A percentile compares a stretch with the other conserved stretches of the same genome.
Evolutionary conservation across 2,888 invertebrate species (phyloP).

Genomic region (Cryptophagus acutangulus): DNA sequence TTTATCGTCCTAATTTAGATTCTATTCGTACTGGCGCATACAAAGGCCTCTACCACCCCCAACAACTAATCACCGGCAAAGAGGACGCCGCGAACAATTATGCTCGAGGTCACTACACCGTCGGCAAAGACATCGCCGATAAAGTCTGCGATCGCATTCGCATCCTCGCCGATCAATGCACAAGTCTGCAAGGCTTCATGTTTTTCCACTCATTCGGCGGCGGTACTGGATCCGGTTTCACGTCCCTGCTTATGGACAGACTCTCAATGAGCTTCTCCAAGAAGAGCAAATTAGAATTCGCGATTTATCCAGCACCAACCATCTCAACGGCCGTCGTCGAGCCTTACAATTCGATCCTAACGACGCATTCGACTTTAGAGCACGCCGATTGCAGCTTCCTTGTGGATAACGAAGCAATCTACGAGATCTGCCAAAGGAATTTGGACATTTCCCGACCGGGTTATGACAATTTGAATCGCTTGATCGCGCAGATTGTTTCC

Average conservation of each 20-base stretch:
- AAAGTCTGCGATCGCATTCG: slow-evolving; percentile 67
- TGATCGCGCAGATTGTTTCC: slow-evolving; percentile 79
- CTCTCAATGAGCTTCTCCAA: slow-evolving; percentile 79
- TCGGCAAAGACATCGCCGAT: slow-evolving; percentile 74
- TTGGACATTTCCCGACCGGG: slow-evolving; percentile 79
- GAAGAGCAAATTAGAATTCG: slow-evolving; percentile 83
- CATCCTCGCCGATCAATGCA: slow-evolving; percentile 75
- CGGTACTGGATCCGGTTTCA: slow-evolving; percentile 86
- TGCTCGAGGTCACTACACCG: slow-evolving; percentile 81
- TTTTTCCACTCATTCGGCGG: slow-evolving; percentile 86
- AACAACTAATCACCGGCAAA: slow-evolving; percentile 81
- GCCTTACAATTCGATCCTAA: slow-evolving; percentile 87
- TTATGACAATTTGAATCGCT: slow-evolving; percentile 77
- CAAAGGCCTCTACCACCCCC: slow-evolving; percentile 75
- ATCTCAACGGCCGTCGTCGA: slow-evolving; percentile 91
- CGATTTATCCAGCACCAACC: slow-evolving; percentile 88
- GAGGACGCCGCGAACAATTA: slow-evolving; percentile 91
- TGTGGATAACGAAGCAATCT: slow-evolving; percentile 95
- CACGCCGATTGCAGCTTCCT: slow-evolving; percentile 90
- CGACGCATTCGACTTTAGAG: slow-evolving; percentile 82
- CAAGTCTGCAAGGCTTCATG: slow-evolving; percentile 77
- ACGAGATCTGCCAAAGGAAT: slow-evolving; percentile 83
- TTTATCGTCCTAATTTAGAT: too few relatives aligned
- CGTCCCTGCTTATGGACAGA: slow-evolving; percentile 80
- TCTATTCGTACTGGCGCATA: slow-evolving; percentile 68